phyloP scores from a whole-genome alignment of 2,888 invertebrate species.

The Tachina grossa region DNA sequence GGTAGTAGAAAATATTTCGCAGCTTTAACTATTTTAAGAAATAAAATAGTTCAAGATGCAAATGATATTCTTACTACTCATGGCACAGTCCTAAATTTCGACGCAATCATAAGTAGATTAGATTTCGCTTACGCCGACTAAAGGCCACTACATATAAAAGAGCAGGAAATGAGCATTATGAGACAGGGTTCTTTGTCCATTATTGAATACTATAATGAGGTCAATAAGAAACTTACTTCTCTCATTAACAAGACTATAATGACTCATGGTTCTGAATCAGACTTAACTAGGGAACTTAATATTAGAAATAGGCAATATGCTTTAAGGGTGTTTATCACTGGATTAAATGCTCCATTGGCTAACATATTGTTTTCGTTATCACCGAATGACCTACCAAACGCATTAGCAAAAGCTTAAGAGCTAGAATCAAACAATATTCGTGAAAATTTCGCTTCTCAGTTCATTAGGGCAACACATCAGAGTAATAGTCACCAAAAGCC shows the following conservation, averaged over 20 bases:
- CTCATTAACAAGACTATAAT: constrained; percentile 53
- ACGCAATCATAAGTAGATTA: no score
- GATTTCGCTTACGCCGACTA: no score
- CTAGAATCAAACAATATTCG: constrained; percentile 22
- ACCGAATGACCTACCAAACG: constrained; percentile 47
- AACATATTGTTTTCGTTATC: constrained; percentile 60
- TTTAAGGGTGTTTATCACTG: constrained; percentile 52
- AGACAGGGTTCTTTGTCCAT: no score
- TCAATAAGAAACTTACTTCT: constrained; percentile 28
- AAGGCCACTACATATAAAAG: no score
- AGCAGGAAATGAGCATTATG: no score
- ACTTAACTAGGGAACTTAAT: constrained; percentile 53
- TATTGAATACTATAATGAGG: not conserved
- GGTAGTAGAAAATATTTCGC: no score
- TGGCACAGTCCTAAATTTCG: no score
- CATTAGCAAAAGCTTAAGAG: constrained; percentile 51
- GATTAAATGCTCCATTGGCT: constrained; percentile 37
- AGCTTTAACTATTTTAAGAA: no score
- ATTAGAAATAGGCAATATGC: constrained; percentile 44
- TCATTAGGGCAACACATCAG: constrained; percentile 5
- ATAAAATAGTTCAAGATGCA: no score
- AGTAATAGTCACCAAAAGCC: not conserved
- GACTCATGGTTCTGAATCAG: constrained; percentile 42
- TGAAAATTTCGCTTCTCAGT: constrained; percentile 26
- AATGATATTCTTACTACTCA: no score